phyloP scores from a whole-genome alignment of 2,888 invertebrate genomes.

The Argyresthia goedartella region DNA sequence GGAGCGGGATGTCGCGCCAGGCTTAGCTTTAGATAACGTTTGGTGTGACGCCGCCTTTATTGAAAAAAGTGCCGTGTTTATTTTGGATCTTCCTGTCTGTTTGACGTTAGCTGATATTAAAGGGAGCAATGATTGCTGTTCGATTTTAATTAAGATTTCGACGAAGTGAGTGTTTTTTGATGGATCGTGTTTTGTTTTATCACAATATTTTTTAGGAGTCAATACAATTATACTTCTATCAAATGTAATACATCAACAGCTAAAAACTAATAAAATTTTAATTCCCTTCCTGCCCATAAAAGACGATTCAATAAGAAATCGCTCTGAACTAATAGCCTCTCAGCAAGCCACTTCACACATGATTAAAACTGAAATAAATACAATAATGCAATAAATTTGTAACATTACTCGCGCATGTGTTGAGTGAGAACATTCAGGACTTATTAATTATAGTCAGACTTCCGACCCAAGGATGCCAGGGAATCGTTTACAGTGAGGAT shows the following conservation, averaged over 20 bases:
- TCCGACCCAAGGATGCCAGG: constrained; percentile 27
- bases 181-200: no score
- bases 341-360: not conserved
- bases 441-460: constrained; percentile 53
- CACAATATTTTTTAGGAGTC: no score
- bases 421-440: constrained; percentile 36
- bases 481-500: constrained; percentile 41
- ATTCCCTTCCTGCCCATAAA: no score
- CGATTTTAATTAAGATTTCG: not conserved
- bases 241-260: no score
- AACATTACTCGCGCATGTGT: constrained; percentile 45
- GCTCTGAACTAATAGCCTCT: not conserved
- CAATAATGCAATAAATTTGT: constrained; percentile 50
- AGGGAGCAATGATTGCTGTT: not conserved
- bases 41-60: constrained; percentile 36
- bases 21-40: constrained; percentile 41
- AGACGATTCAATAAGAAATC: no score
- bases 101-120: constrained; percentile 36
- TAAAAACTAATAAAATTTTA: no score
- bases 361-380: constrained; percentile 10
- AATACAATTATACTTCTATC: no score
- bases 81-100: constrained; percentile 34
- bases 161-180: no score
- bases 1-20: constrained; percentile 39
- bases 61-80: constrained; percentile 39